Evolutionary conservation across 2,113 vertebrate species (phyloP).

Genomic region (Nyctereutes procyonoides): DNA sequence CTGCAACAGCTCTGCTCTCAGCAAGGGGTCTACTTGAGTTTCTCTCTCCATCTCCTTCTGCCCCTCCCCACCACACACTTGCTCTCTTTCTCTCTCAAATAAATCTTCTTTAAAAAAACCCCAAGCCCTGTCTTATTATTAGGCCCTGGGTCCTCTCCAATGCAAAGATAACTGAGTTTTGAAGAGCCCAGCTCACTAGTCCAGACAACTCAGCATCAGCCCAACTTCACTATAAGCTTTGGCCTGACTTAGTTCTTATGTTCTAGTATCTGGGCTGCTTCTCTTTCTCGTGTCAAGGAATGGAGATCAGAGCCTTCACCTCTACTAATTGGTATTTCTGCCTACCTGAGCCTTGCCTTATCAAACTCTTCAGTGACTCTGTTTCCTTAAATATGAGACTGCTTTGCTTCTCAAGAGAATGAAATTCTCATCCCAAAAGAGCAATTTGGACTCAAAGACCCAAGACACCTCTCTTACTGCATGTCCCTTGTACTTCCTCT

Average conservation of each 20-base stretch:
- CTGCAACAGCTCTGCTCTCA: too few species aligned
- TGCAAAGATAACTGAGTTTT: background rate
- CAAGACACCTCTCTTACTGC: background rate
- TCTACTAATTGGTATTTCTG: background rate
- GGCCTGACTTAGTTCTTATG: background rate
- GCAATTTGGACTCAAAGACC: background rate
- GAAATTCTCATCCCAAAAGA: background rate
- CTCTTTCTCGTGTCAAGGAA: background rate
- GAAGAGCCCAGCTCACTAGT: background rate
- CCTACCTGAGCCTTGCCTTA: background rate
- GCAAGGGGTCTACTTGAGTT: too few species aligned
- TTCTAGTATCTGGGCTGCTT: background rate
- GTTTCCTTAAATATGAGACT: background rate
- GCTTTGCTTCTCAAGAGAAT: slow-evolving; percentile 15
- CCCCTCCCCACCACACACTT: too few species aligned
- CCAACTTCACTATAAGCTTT: background rate
- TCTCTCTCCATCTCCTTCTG: too few species aligned
- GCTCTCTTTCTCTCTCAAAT: too few species aligned
- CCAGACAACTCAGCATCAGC: background rate
- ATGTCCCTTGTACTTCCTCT: background rate
- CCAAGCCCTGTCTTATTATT: background rate
- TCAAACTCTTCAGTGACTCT: background rate
- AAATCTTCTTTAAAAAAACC: background rate
- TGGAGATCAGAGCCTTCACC: background rate
- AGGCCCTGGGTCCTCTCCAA: background rate